Percentiles rank a stretch among this genome's conserved stretches.
These are phyloP conservation scores for Caenorhabditis tropicalis DNA, from an alignment of 1,140 invertebrate genomes.

Conservation along the genomic window DNA sequence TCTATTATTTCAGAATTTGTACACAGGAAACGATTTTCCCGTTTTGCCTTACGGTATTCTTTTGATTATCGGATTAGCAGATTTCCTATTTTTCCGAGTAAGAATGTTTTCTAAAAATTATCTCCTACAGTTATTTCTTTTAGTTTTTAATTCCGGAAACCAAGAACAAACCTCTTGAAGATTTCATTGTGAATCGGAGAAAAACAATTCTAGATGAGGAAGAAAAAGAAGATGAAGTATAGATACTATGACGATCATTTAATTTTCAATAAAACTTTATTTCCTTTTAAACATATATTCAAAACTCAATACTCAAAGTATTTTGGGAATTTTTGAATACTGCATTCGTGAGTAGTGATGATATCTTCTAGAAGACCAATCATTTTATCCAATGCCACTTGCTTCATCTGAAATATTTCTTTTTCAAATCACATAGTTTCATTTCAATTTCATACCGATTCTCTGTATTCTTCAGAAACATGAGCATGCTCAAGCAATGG, in stretches of 20 bases:
- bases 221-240: too few species aligned
- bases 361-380: conserved; percentile 21
- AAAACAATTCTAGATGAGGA: not conserved
- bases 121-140: not conserved
- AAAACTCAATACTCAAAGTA: conserved; percentile 9
- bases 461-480: not conserved
- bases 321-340: conserved; percentile 13
- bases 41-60: conserved; percentile 1
- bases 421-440: not conserved
- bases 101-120: not conserved
- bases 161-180: not conserved
- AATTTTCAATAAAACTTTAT: too few species aligned
- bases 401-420: conserved; percentile 11
- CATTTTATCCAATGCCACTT: not conserved
- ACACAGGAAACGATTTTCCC: conserved; percentile 10
- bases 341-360: not conserved
- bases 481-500: not conserved
- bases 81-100: conserved; percentile 10
- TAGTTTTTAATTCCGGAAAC: conserved; percentile 30
- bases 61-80: not conserved
- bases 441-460: not conserved
- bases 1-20: not conserved
- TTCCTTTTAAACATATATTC: too few species aligned
- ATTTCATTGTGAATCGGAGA: not conserved
- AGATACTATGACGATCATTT: too few species aligned